These are phyloP conservation scores for Amphiduros pacificus DNA, from an alignment of 2,888 invertebrate genomes.

Conservation along the genomic window DNA sequence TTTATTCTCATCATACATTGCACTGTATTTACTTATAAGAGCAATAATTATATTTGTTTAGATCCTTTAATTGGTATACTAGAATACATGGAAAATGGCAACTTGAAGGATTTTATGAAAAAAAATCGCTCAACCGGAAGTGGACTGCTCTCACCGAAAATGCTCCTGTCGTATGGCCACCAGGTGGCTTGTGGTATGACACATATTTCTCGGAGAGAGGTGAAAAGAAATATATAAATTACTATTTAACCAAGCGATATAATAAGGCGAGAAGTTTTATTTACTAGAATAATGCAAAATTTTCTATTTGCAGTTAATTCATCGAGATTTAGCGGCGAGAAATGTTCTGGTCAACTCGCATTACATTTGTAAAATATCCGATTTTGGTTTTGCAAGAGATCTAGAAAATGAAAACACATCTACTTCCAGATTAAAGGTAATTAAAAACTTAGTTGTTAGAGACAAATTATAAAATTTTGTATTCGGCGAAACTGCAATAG, in stretches of 20 bases:
- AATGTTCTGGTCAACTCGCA: slow-evolving; percentile 82
- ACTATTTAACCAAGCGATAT: no score
- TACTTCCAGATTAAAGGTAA: no score
- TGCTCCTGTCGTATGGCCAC: slow-evolving; percentile 85
- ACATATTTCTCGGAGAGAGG: slow-evolving; percentile 79
- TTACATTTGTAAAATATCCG: slow-evolving; percentile 84
- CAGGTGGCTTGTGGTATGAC: slow-evolving; percentile 89
- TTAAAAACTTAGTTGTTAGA: no score
- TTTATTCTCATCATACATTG: no score
- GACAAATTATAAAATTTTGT: no score
- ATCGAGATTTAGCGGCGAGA: slow-evolving; percentile 80
- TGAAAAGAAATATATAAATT: no score
- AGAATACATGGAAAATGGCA: slow-evolving; percentile 87
- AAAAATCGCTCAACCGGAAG: slow-evolving; percentile 67
- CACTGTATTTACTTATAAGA: no score
- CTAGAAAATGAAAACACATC: no score
- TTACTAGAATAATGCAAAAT: no score
- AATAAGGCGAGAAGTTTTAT: no score
- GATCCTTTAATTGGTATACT: slow-evolving; percentile 90
- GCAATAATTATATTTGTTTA: no score
- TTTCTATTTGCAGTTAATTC: slow-evolving; percentile 71
- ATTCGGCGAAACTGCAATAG: no score
- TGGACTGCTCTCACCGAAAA: slow-evolving; percentile 66
- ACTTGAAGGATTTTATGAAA: slow-evolving; percentile 84
- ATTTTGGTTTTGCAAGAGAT: slow-evolving; percentile 87